phyloP scores from a whole-genome alignment of 2,888 invertebrate genomes.

The Bellardia bayeri region DNA sequence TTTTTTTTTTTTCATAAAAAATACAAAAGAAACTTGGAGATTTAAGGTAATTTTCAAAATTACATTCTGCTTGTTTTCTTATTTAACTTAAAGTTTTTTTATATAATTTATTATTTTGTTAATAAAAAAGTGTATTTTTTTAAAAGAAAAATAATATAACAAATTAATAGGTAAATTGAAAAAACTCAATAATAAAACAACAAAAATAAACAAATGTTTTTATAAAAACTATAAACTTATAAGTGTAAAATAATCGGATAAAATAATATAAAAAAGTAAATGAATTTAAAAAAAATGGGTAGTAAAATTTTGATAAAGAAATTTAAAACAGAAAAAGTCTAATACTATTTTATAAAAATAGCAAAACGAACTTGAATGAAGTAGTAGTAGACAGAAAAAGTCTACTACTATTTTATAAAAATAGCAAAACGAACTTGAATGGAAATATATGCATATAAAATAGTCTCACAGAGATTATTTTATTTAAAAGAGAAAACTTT shows the following conservation, averaged over 20 bases:
- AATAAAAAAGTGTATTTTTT: conserved; percentile 42
- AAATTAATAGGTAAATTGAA: conserved; percentile 29
- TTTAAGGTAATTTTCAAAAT: conserved; percentile 66
- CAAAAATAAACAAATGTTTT: conserved; percentile 60
- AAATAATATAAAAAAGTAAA: conserved; percentile 1
- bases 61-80: conserved; percentile 58
- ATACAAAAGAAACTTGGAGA: conserved; percentile 71
- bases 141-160: conserved; percentile 66
- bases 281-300: background rate
- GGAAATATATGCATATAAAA: background rate
- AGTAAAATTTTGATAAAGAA: background rate
- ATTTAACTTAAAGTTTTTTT: conserved; percentile 41
- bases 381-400: no score
- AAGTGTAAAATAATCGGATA: background rate
- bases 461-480: no score
- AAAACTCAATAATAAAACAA: conserved; percentile 65
- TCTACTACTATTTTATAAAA: background rate
- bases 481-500: no score
- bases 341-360: background rate
- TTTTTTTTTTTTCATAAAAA: conserved; percentile 37
- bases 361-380: no score
- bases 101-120: background rate
- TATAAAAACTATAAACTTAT: conserved; percentile 65
- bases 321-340: background rate
- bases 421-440: background rate